These are phyloP conservation scores for Falco peregrinus DNA, from an alignment of 2,797 vertebrate species.

Conservation along the genomic window DNA sequence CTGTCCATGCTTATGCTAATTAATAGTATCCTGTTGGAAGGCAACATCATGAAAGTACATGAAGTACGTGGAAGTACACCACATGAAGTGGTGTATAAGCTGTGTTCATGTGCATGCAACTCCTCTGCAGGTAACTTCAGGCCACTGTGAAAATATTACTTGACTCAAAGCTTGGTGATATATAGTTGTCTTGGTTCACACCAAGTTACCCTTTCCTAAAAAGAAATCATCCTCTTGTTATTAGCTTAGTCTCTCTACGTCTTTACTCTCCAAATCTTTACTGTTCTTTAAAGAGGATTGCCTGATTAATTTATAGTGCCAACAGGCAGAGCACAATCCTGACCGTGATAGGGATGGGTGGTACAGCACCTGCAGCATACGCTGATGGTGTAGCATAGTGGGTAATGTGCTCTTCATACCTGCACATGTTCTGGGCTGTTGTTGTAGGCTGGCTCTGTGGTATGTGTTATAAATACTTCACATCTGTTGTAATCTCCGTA, in stretches of 20 bases:
- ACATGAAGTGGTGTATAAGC: not conserved
- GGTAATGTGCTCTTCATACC: not conserved
- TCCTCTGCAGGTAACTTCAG: too few species aligned
- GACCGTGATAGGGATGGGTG: not conserved
- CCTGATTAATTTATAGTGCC: not conserved
- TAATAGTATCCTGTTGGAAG: not conserved
- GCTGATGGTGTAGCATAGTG: not conserved
- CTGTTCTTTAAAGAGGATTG: not conserved
- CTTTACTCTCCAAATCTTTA: not conserved
- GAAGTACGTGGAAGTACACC: too few species aligned
- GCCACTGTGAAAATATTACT: too few species aligned
- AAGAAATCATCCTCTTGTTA: not conserved
- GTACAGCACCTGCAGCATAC: accelerated
- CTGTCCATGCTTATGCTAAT: not conserved
- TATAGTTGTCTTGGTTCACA: not conserved
- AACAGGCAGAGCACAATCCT: not conserved
- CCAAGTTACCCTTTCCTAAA: not conserved
- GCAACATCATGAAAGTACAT: not conserved
- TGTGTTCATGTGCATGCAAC: not conserved
- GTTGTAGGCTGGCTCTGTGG: not conserved
- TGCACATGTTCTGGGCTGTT: not conserved
- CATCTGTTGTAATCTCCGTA: not conserved
- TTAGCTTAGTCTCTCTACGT: not conserved
- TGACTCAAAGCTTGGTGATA: too few species aligned
- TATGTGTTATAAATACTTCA: not conserved